Base-by-base conservation (phyloP, 35 echinoderm and acorn worm species). In the Ophioderma brevispina region DNA sequence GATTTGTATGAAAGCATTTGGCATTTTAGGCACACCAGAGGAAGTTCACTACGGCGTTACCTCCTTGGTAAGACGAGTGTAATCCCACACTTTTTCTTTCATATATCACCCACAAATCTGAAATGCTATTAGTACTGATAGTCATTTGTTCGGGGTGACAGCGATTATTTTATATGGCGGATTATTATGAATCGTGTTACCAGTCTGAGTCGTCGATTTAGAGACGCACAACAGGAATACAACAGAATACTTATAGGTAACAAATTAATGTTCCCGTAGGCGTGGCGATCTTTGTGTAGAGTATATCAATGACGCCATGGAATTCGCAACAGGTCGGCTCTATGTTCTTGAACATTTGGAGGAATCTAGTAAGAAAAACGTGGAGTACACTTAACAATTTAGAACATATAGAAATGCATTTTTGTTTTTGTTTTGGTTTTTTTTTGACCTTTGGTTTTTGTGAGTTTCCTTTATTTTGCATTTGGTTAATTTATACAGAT, bases 121-220 rank as follows among this genome's bases (percentile, higher is more conserved):
- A n/a, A n/a, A n/a, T n/a, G n/a, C n/a, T n/a, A n/a, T n/a, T n/a
- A n/a, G n/a, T n/a, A n/a, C n/a, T n/a, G n/a, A n/a, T n/a, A n/a
- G n/a, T n/a, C 34, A 35, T 90, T 86, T 32, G 30, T 19, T 33
- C 38, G 93, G 95, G 38, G 81, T 85, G 35, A 18, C 93, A 0
- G 84, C 78, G 28, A 97, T 46, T 97, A 97, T 80, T 86, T 97
- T 41, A 35, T 97, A 30, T 97, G 95, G 95, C 55, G 87, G 21
- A 80, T 93, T 14, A 84, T 84, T 0, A 90, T 87, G 43, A 33
- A 21, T 8, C 70, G 88, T 17, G 84, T 97, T 4, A 56, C 50
- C 13, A 84, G 90, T 38, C 90, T 97, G 0, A 90, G 95, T 70
- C 77, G 89, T 55, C 33, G 63, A 25, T 97, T 93, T 55, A 78